Evolutionary conservation across 2,113 vertebrate genomes (phyloP).

Genomic region (Pantherophis guttatus): DNA sequence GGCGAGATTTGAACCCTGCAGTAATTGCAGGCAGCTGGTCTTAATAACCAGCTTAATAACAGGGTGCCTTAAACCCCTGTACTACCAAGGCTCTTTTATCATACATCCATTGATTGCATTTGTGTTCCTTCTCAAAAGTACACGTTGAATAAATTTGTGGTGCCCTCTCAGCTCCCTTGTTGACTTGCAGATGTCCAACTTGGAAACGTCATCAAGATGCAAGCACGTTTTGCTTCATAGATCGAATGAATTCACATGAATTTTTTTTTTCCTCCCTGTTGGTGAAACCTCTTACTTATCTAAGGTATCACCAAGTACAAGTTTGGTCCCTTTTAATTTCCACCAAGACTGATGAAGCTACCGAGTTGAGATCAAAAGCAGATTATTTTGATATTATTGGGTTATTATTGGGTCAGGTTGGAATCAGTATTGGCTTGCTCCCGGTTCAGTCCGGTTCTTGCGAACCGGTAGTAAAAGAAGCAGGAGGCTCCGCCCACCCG

Average conservation of each 20-base stretch:
- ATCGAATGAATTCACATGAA: neutral
- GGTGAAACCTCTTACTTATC: no score
- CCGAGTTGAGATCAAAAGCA: conserved; percentile 32
- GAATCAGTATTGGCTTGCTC: no score
- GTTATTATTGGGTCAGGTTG: neutral
- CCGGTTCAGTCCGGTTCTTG: no score
- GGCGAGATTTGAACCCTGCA: no score
- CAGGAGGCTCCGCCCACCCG: no score
- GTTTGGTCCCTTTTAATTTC: conserved; percentile 47
- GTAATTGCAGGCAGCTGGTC: no score
- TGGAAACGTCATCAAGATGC: neutral
- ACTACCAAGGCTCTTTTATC: no score
- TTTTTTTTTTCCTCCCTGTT: conserved; percentile 1
- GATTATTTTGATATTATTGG: conserved; percentile 2
- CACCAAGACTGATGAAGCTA: conserved; percentile 40
- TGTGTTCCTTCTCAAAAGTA: neutral
- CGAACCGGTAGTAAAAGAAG: no score
- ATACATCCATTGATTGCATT: neutral
- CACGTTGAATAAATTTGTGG: neutral
- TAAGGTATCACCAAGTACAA: conserved; percentile 20
- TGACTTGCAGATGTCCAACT: neutral
- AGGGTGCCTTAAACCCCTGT: no score
- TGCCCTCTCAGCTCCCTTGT: neutral
- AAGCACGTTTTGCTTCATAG: conserved; percentile 13
- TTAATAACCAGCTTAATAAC: no score